Evolutionary conservation across 1,140 invertebrate species (phyloP).

Genomic region (Zelostemma sp.): DNA sequence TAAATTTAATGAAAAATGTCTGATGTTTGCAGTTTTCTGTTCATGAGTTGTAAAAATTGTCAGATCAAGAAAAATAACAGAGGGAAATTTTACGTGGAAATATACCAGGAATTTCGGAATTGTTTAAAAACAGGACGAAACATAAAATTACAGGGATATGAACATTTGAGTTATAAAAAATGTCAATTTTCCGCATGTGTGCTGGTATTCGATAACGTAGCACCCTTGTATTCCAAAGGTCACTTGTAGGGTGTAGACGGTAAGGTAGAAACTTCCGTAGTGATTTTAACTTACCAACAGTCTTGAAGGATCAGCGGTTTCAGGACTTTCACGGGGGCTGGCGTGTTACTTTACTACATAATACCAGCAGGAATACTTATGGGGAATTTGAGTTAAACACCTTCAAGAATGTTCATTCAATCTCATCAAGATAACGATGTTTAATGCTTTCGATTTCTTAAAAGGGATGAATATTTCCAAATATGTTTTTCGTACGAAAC

Average conservation of each 20-base stretch:
- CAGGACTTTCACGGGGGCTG: not conserved
- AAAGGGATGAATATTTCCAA: not conserved
- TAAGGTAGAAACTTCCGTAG: slow-evolving; percentile 3
- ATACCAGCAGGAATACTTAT: not conserved
- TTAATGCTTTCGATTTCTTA: not conserved
- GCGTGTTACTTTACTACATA: not conserved
- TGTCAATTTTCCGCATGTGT: not conserved
- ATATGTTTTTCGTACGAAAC: not conserved
- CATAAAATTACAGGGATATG: no score
- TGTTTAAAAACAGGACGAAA: not conserved
- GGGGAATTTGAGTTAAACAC: not conserved
- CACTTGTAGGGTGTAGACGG: not conserved
- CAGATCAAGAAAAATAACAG: not conserved
- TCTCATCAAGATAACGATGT: not conserved
- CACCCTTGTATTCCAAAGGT: not conserved
- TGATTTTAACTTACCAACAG: not conserved
- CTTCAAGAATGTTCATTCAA: not conserved
- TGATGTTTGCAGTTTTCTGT: no score
- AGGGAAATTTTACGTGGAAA: not conserved
- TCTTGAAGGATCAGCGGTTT: not conserved
- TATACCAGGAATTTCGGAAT: not conserved
- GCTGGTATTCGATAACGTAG: slow-evolving; percentile 1
- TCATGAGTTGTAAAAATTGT: no score
- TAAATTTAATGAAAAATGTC: not conserved
- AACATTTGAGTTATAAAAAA: not conserved